Conservation (phyloP, 2,888 invertebrate genomes). For the Chymomyza fuscimana region DNA sequence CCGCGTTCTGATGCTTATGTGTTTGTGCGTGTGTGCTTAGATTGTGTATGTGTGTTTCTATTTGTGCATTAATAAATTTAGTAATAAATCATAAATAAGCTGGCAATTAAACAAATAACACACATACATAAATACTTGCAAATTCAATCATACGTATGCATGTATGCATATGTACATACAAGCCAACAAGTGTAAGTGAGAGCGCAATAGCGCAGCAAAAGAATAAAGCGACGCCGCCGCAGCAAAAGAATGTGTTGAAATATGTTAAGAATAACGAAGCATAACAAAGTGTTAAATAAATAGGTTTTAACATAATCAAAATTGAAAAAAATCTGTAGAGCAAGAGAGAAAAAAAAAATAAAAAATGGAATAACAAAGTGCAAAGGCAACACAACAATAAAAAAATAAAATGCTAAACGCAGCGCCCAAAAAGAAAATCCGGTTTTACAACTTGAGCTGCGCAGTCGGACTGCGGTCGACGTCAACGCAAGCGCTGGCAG, state of each 20-base stretch:
- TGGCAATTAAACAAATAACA: conserved; percentile 40
- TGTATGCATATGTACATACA: conserved; percentile 41
- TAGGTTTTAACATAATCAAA: background rate
- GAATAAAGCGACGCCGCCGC: conserved; percentile 43
- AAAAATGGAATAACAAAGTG: conserved; percentile 60
- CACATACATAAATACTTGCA: conserved; percentile 44
- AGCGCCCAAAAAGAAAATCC: conserved; percentile 72
- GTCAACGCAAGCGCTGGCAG: conserved; percentile 23
- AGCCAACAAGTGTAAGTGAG: conserved; percentile 65
- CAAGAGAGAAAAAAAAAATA: conserved; percentile 22
- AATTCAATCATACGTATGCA: conserved; percentile 23
- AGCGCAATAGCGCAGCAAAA: conserved; percentile 14
- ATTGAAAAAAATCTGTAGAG: background rate
- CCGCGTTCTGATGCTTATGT: conserved; percentile 31
- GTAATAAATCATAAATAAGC: conserved; percentile 47
- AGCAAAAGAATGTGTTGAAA: background rate
- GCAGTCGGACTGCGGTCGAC: conserved; percentile 13
- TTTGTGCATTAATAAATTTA: conserved; percentile 50
- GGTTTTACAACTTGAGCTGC: conserved; percentile 70
- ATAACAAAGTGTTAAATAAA: background rate
- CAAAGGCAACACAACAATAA: conserved; percentile 61
- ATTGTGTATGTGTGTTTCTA: conserved; percentile 32
- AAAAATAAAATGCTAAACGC: conserved; percentile 23
- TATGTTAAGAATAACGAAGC: too few species aligned
- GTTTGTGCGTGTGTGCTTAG: conserved; percentile 22